Evolutionary conservation across 2,888 invertebrate genomes (phyloP), one percentile per base, ranked within the genome.

Genomic region (Onchidella celtica): DNA sequence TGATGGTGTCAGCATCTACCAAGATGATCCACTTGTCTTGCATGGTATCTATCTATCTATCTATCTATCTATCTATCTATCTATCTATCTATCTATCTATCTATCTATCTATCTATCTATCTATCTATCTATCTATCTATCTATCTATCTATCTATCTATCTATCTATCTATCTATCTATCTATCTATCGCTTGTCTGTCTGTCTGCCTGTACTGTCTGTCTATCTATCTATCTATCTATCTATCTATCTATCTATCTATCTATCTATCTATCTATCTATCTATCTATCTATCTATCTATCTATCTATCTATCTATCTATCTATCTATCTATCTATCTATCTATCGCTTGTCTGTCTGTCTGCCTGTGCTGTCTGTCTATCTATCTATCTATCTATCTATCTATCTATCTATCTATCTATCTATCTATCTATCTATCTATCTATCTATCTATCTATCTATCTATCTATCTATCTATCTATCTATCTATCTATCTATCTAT

Each of bases 1-100:
- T 36, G 74, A 74, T 24, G 9, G 32, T 0, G 63, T 74, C 17
- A 74, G 9, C n/a, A 29, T 74, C 21, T 74, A 36, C 36, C 72
- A 72, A 32, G 55, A 57, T 1, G 32, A 57, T 29, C 72, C 72
- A 2, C 32, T 57, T 4, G 3, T 55, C n/a, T 47, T 57, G 1
- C 17, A 2, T 32, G 72, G 72, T 72, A 9, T n/a, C 11, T 11
- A n/a, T 61, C n/a, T 24, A 47, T 47, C 17, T 47, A 9, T 47
- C 17, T 63, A 24, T 4, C 14, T 27, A 63, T 14, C 3, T 27
- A n/a, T 66, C 66, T 66, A 1, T 34, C 29, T 66, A 21, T 59
- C 59, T 59, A 4, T 59, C n/a, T 59, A 11, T 59, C n/a, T 59
- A 4, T 59, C n/a, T 59, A 4, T 59, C 59, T 6, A n/a, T 59